A percentile compares a stretch with the other conserved stretches of the same genome.
Conservation (phyloP, 1,140 invertebrate species). For the Microplitis mediator region DNA sequence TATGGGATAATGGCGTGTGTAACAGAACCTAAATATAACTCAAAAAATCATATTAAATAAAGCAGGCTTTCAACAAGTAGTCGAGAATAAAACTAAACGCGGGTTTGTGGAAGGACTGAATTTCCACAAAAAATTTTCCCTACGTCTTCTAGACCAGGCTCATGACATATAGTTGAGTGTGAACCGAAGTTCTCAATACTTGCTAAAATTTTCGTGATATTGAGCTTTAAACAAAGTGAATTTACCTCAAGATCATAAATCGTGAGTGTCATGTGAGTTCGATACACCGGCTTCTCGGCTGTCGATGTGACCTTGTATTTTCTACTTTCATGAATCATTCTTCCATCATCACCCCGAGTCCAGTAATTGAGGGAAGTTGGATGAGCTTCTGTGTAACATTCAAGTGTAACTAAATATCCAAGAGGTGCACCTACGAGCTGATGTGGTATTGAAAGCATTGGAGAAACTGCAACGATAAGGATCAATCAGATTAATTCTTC, state of each 20-base stretch:
- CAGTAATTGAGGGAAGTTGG: constrained; percentile 91
- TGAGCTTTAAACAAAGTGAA: too few species aligned
- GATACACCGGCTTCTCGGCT: constrained; percentile 70
- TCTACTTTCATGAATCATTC: constrained; percentile 84
- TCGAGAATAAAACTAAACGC: too few species aligned
- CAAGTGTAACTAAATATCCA: constrained; percentile 80
- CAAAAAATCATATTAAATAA: too few species aligned
- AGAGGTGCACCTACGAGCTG: constrained; percentile 84
- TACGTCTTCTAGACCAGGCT: too few species aligned
- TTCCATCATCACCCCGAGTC: constrained; percentile 80
- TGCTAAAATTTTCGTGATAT: too few species aligned
- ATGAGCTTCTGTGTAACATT: constrained; percentile 89
- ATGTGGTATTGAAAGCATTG: constrained; percentile 88
- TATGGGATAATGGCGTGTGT: too few species aligned
- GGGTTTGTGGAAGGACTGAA: too few species aligned
- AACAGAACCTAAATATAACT: too few species aligned
- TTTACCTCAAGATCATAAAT: constrained; percentile 74
- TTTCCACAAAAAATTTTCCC: too few species aligned
- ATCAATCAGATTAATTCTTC: constrained; percentile 31
- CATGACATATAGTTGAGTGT: too few species aligned
- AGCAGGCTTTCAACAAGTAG: too few species aligned
- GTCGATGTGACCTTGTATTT: constrained; percentile 73
- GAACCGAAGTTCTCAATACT: too few species aligned
- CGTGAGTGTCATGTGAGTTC: constrained; percentile 82
- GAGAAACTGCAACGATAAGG: constrained; percentile 75